Evolutionary conservation across 1,140 invertebrate species (phyloP), one percentile per base, ranked within the genome.

Genomic region (Drosophila erecta): DNA sequence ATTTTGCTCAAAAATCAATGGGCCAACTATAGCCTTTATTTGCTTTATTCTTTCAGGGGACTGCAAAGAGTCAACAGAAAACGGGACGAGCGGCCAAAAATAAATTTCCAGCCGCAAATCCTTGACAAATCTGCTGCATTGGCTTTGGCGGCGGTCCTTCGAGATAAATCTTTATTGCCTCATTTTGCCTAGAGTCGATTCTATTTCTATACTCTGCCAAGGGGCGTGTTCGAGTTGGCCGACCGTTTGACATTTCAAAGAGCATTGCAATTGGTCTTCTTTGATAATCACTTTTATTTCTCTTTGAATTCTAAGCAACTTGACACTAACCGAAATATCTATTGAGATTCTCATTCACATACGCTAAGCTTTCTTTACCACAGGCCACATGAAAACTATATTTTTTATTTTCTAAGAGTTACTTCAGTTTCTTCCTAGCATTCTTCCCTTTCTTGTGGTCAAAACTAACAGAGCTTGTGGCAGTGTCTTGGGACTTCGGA

Each of bases 121-220:
- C 83, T 79, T 86, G 83, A 86, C 83, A 86, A 86, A 86, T 86
- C 83, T 87, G 83, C 70, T 79, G 83, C 83, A 87, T 86, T 85
- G 81, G 67, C 58, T 84, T 66, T 74, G 66, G 72, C 76, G 66
- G 55, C 60, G 61, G 57, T 81, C 53, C 60, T 55, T 57, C 33
- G 22, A 87, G 75, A 86, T 86, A 86, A 83, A 86, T 86, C 83
- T 86, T 86, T 86, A 86, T 86, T 86, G 83, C 79, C 83, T 87
- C 83, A 86, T 86, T 86, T 81, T 72, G 83, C 83, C 79, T 86
- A 79, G 76, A 87, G 83, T 77, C 61, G 83, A 86, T 79, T 87
- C 84, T 66, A 53, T 70, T 74, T 64, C 55, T 50, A 67, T 66
- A 75, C 72, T 41, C 62, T 74, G 53, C 58, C 71, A 15, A 38